Evolutionary conservation across 2,888 invertebrate species (phyloP).

Genomic region (Ptilodon capucinus): DNA sequence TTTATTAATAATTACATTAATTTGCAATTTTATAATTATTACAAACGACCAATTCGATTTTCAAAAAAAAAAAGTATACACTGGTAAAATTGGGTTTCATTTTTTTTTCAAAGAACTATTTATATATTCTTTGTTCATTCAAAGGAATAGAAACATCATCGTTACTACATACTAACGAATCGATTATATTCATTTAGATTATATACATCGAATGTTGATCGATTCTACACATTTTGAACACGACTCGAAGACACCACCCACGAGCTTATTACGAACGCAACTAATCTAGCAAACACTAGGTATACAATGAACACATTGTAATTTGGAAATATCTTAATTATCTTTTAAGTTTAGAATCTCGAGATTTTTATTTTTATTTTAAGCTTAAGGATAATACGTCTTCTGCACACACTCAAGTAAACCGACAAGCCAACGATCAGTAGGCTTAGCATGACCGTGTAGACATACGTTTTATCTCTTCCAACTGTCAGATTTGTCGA

Average conservation of each 20-base stretch:
- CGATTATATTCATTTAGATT: slow-evolving; percentile 38
- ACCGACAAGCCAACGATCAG: no score
- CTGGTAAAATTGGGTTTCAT: slow-evolving; percentile 17
- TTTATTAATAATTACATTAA: slow-evolving; percentile 45
- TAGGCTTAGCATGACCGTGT: no score
- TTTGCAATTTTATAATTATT: slow-evolving; percentile 22
- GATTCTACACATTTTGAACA: slow-evolving; percentile 52
- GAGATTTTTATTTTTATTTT: slow-evolving; percentile 13
- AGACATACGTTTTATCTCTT: no score
- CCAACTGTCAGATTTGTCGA: no score
- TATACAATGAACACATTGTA: slow-evolving; percentile 74
- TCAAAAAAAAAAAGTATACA: slow-evolving; percentile 22
- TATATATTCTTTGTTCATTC: neutral
- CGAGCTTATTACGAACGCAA: slow-evolving; percentile 44
- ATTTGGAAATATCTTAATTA: slow-evolving; percentile 50
- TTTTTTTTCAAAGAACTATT: slow-evolving; percentile 6
- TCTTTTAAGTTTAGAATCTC: slow-evolving; percentile 22
- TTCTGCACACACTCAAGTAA: slow-evolving; percentile 4
- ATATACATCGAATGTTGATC: slow-evolving; percentile 49
- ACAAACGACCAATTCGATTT: slow-evolving; percentile 19
- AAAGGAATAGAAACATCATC: slow-evolving; percentile 35
- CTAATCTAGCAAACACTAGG: slow-evolving; percentile 72
- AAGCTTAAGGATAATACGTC: slow-evolving; percentile 6
- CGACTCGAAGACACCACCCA: slow-evolving; percentile 55
- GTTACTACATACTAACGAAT: slow-evolving; percentile 30